Evolutionary conservation across 2,888 invertebrate species (phyloP), one percentile per base, ranked within the genome.

Genomic region (Sarcophaga caerulescens): DNA sequence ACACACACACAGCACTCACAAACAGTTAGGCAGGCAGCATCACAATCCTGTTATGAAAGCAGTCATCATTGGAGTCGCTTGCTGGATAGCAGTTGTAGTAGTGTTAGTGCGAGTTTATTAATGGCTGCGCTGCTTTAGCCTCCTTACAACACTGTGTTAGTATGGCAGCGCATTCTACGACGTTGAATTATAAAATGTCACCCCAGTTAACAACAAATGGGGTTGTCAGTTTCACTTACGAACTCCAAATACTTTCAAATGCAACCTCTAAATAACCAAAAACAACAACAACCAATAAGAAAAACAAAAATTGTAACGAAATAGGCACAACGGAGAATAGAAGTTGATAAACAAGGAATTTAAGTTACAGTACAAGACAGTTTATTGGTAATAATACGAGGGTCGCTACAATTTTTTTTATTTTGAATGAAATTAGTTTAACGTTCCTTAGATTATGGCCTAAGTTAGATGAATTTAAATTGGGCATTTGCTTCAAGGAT

Each of bases 201-300:
- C 35, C 83, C 71, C 63, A 80, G 59, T 75, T 77, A 75, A 66
- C 14, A 74, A 85, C n/a, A 74, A 85, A 60, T 79, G 57, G 73
- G 60, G 63, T 63, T 85, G 65, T 77, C 69, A 74, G 73, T 77
- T 74, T 74, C 12, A 65, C 47, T 78, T 45, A 21, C 25, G 47
- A 57, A 66, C 65, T 57, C 10, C 52, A 74, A 83, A 65, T 74
- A 25, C 57, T 69, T 77, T 62, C n/a, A 69, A 83, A 52, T 77
- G 47, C 11, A 47, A 35, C 47, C 82, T 74, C 4, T 23, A 76
- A 60, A 17, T 23, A 77, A 63, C 23, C 47, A 63, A 14, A 4
- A 60, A 14, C 23, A 11, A 10, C 5, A 35, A 65, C n/a, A 68
- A 52, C 65, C 19, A 44, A 35, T 10, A 44, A 62, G 52, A 21